These are phyloP conservation scores for Microctenopoma steveboyesi DNA, from an alignment of 2,797 vertebrate genomes.

Conservation along the genomic window DNA sequence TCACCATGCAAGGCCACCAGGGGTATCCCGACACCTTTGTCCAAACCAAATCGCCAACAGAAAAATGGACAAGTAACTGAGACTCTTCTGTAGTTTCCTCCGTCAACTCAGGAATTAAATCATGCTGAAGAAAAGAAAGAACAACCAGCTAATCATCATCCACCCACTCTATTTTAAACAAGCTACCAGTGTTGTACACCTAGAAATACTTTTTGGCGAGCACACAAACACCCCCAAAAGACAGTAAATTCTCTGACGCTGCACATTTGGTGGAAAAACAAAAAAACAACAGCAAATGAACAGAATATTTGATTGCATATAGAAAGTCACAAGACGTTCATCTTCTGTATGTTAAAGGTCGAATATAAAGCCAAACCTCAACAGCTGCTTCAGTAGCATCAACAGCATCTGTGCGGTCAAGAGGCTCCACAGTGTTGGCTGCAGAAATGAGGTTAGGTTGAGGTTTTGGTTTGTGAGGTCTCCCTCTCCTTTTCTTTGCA, in stretches of 20 bases:
- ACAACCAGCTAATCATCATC: neutral
- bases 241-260: neutral
- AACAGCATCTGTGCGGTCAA: constrained; percentile 17
- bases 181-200: neutral
- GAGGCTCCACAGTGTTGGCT: constrained; percentile 19
- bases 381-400: constrained; percentile 42
- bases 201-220: neutral
- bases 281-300: too few species aligned
- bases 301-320: neutral
- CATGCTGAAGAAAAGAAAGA: constrained; percentile 37
- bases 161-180: neutral
- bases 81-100: constrained; percentile 62
- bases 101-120: constrained; percentile 34
- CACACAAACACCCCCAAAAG: neutral
- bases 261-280: neutral
- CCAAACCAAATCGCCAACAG: constrained; percentile 93
- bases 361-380: constrained; percentile 58
- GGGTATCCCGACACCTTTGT: constrained; percentile 96
- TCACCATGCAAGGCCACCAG: constrained; percentile 99
- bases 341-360: neutral
- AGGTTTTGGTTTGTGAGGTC: constrained; percentile 84
- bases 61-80: constrained; percentile 77
- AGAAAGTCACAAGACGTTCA: neutral
- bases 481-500: constrained; percentile 85
- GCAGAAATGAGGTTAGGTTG: constrained; percentile 72